Conservation (phyloP, 1,140 invertebrate genomes). For the Philopotamus ludificatus region DNA sequence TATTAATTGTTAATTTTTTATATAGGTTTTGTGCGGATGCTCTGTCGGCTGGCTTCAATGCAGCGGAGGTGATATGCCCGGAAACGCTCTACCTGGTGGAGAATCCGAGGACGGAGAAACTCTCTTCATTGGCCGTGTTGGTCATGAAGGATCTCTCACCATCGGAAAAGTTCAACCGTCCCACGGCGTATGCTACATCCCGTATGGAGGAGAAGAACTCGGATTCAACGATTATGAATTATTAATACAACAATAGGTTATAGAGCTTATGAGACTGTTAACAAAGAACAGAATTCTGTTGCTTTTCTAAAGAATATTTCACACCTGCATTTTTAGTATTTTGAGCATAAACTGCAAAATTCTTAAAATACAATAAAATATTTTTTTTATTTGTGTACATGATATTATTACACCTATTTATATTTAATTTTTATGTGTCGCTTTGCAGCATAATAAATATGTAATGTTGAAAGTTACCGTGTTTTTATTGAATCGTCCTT, state of each 20-base stretch:
- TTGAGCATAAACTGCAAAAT: background rate
- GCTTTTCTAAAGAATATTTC: background rate
- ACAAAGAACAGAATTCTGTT: constrained; percentile 1
- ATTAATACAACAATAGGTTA: constrained; percentile 48
- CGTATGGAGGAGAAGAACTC: constrained; percentile 68
- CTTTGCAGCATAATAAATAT: constrained; percentile 1
- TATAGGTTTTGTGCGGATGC: constrained; percentile 62
- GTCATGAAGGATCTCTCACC: constrained; percentile 61
- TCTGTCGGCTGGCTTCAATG: constrained; percentile 62
- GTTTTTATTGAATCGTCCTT: too few species aligned
- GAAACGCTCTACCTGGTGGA: constrained; percentile 70
- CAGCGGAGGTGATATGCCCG: constrained; percentile 64
- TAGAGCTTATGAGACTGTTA: constrained; percentile 16
- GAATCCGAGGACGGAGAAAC: constrained; percentile 73
- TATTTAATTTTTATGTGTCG: background rate
- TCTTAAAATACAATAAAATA: background rate
- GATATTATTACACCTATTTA: too few species aligned
- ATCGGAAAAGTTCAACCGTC: constrained; percentile 70
- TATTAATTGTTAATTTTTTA: constrained; percentile 14
- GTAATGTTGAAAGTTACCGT: too few species aligned
- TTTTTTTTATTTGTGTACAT: constrained; percentile 11
- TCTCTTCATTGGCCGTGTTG: constrained; percentile 65
- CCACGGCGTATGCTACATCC: constrained; percentile 70
- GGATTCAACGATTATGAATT: constrained; percentile 67
- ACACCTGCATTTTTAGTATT: constrained; percentile 5